Evolutionary conservation across 2,888 invertebrate species (phyloP).

Genomic region (Bimastos eiseni): DNA sequence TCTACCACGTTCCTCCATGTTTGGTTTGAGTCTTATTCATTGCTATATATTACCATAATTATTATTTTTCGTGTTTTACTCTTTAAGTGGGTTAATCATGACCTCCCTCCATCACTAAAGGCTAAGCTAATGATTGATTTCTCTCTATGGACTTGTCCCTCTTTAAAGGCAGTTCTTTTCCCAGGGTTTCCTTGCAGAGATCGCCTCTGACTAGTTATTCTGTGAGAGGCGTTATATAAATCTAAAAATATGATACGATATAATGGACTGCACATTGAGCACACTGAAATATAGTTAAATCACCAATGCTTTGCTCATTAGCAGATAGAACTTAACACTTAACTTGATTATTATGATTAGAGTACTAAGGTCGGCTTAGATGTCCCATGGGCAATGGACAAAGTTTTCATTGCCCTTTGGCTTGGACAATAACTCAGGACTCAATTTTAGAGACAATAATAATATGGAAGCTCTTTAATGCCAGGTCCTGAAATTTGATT

Average conservation of each 20-base stretch:
- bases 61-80: too few species aligned
- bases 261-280: not conserved
- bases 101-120: too few species aligned
- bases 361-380: not conserved
- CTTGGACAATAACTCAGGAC: too few species aligned
- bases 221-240: too few species aligned
- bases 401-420: not conserved
- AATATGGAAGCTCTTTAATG: not conserved
- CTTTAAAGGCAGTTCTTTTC: too few species aligned
- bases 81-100: too few species aligned
- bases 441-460: slow-evolving; percentile 13
- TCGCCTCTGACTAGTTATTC: too few species aligned
- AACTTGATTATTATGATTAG: not conserved
- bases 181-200: too few species aligned
- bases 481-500: slow-evolving; percentile 6
- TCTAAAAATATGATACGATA: too few species aligned
- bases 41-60: not conserved
- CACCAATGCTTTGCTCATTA: not conserved
- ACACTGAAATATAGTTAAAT: slow-evolving; percentile 2
- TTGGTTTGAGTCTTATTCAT: not conserved
- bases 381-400: not conserved
- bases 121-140: too few species aligned
- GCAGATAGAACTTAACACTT: not conserved
- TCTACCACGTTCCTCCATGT: not conserved
- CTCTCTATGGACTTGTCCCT: too few species aligned